Evolutionary conservation across 30 jellyfish, hydroid and myxozoan species (phyloP), one percentile per base, ranked within the genome.

Genomic region (Mastigias papua): DNA sequence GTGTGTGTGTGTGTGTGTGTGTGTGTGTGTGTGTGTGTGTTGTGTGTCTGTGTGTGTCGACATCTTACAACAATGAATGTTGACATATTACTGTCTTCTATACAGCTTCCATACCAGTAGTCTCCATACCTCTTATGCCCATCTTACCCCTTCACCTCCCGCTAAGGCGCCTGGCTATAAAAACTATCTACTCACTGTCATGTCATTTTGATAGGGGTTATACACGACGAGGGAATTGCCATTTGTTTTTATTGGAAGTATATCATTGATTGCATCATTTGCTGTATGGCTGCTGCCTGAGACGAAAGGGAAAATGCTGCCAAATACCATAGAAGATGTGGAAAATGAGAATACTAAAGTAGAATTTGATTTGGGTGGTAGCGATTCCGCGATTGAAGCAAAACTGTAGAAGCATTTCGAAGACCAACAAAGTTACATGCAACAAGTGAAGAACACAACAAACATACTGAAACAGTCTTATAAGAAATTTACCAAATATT

Each of bases 141-240:
- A n/a, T 7, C 7, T 34, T 2, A 22, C 82, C 16, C 2, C 25
- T 63, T 21, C 65, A 1, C 25, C 25, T 2, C 30, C 1, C 3
- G 30, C 9, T 71, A 7, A 5, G 0, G 19, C 30, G n/a, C 69
- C 7, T 16, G 31, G 31, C 21, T 26, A 25, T 65, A 28, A 20
- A 10, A 2, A 23, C 2, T 76, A 7, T 11, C 30, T 49, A 48
- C 28, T 34, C 0, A 16, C 20, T 48, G 33, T n/a, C 8, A 37
- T 37, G 16, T 23, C 48, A n/a, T 26, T n/a, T 27, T 13, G 48
- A 28, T 42, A 89, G 97, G 89, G 92, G 3, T 23, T 25, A 19
- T 89, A 89, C 86, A 68, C 97, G n/a, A 34, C 71, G 62, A 61
- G 69, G 19, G 93, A 89, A 65, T 60, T 89, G 51, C 97, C 97